These are phyloP conservation scores for Hyperopisus bebe DNA, from an alignment of 2,113 vertebrate genomes.

Conservation along the genomic window DNA sequence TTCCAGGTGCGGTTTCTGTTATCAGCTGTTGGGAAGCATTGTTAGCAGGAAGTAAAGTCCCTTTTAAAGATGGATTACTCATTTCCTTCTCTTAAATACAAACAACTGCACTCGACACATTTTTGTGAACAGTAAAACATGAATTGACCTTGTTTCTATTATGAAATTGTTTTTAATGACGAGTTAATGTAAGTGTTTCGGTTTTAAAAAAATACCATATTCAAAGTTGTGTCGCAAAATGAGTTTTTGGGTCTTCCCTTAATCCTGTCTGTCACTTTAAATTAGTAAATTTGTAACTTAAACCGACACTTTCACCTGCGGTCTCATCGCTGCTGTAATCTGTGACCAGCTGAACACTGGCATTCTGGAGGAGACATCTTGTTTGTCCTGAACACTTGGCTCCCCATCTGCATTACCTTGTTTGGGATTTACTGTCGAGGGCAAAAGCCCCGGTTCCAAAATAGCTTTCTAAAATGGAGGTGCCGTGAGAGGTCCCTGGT, in stretches of 20 bases:
- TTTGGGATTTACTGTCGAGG: constrained; percentile 17
- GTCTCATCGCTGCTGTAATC: neutral
- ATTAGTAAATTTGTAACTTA: neutral
- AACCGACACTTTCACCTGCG: neutral
- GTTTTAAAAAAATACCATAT: neutral
- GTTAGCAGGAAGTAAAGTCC: neutral
- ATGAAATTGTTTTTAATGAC: neutral
- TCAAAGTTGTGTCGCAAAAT: neutral
- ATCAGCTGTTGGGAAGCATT: neutral
- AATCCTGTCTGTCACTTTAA: neutral
- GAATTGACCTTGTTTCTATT: neutral
- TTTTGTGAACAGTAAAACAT: neutral
- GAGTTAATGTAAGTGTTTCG: neutral
- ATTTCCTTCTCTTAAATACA: neutral
- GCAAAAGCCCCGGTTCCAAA: neutral
- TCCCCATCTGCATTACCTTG: neutral
- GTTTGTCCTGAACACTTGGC: neutral
- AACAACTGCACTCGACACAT: neutral
- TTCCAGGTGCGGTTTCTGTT: neutral
- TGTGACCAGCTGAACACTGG: neutral
- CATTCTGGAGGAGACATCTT: neutral
- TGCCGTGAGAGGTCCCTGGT: neutral
- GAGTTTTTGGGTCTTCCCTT: neutral
- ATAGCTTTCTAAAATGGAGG: neutral
- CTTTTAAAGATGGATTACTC: neutral